A percentile compares a stretch with the other conserved stretches of the same genome.
phyloP scores from a whole-genome alignment of 2,797 vertebrate genomes.

The Pipistrellus pipistrellus region DNA sequence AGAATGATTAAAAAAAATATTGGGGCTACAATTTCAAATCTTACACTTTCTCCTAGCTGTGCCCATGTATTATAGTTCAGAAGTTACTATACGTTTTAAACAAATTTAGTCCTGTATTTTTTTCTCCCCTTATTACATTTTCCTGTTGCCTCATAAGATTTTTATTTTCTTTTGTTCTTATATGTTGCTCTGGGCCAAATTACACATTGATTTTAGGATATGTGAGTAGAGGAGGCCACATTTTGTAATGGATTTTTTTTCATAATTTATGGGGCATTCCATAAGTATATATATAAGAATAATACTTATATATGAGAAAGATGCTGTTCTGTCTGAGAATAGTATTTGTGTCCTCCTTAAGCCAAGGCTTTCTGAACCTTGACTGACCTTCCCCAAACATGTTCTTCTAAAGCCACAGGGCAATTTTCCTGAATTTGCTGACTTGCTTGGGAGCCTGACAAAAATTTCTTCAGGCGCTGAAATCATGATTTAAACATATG shows the following conservation, averaged over 20 bases:
- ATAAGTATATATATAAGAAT: neutral
- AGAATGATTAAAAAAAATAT: neutral
- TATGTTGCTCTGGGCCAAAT: neutral
- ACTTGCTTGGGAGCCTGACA: conserved; percentile 77
- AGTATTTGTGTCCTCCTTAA: neutral
- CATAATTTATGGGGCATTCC: neutral
- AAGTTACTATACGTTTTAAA: neutral
- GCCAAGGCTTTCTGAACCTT: conserved; percentile 71
- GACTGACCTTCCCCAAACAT: conserved; percentile 71
- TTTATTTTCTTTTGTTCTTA: neutral
- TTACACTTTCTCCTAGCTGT: neutral
- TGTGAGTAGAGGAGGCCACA: neutral
- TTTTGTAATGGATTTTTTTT: neutral
- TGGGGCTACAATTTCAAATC: neutral
- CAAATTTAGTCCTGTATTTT: neutral
- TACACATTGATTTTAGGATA: conserved; percentile 4
- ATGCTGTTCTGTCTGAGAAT: neutral
- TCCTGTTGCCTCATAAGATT: neutral
- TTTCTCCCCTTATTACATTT: neutral
- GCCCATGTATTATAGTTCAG: neutral
- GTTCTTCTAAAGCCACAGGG: conserved; percentile 69
- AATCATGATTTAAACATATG: conserved; percentile 83
- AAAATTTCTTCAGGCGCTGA: conserved; percentile 79
- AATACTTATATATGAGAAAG: neutral
- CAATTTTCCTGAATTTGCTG: conserved; percentile 62